These are phyloP conservation scores for Sphyrna mokarran DNA, from an alignment of 2,113 vertebrate genomes.

Conservation along the genomic window DNA sequence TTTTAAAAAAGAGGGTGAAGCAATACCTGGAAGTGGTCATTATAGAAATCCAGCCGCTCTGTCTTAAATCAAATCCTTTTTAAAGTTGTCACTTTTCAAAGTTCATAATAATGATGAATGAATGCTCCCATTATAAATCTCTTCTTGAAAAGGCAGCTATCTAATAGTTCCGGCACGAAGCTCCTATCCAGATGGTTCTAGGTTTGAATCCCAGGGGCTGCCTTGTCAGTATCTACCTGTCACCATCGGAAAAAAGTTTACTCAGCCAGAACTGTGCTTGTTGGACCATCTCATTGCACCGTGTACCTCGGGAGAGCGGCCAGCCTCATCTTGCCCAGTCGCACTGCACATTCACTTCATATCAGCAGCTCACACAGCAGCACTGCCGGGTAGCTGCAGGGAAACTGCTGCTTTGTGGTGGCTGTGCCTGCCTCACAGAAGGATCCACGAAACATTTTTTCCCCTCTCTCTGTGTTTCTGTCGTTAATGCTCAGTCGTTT, in stretches of 20 bases:
- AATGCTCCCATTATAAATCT: neutral
- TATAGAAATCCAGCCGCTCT: neutral
- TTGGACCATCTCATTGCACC: neutral
- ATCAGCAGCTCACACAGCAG: neutral
- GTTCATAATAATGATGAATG: conserved; percentile 34
- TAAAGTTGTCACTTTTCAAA: conserved; percentile 17
- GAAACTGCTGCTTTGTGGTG: neutral
- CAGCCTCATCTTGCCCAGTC: neutral
- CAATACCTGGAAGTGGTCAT: neutral
- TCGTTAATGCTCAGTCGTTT: neutral
- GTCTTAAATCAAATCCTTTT: neutral
- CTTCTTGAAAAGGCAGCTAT: conserved; percentile 24
- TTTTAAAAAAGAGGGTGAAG: neutral
- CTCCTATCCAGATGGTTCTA: conserved; percentile 13
- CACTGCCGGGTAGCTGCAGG: neutral
- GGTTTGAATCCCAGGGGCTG: conserved; percentile 17
- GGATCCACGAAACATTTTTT: neutral
- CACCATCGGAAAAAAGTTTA: conserved; percentile 22
- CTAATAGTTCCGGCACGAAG: neutral
- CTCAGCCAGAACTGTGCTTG: neutral
- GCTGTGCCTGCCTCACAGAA: neutral
- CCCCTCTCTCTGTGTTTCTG: neutral
- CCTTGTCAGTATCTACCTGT: conserved; percentile 27
- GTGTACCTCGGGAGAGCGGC: neutral
- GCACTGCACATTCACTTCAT: neutral